Percentiles rank a stretch among this genome's conserved stretches.
phyloP scores from a whole-genome alignment of 2,113 vertebrate species.

The Zosterops lateralis region DNA sequence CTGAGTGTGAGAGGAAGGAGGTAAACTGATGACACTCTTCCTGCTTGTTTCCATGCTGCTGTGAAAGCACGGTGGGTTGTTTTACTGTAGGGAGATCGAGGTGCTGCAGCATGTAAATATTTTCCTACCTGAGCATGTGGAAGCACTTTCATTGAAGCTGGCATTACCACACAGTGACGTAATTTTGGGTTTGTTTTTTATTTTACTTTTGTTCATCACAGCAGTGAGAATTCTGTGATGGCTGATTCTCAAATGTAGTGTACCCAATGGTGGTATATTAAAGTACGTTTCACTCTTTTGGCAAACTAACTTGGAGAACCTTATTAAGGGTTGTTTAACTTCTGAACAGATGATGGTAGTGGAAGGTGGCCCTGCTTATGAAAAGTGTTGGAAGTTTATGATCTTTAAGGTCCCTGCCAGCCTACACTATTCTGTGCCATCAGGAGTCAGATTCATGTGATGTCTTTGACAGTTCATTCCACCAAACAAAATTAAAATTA shows the following conservation, averaged over 20 bases:
- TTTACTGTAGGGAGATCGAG: no score
- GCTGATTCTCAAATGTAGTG: background rate
- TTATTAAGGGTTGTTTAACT: background rate
- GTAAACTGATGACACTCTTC: no score
- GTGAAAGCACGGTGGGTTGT: rapidly evolving
- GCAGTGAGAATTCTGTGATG: rapidly evolving
- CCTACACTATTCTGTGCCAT: background rate
- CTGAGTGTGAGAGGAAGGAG: no score
- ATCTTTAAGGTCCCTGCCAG: background rate
- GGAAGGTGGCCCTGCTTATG: no score
- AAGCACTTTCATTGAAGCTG: background rate
- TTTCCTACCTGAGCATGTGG: rapidly evolving
- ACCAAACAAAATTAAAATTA: background rate
- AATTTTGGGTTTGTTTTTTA: background rate
- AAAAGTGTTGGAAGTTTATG: background rate
- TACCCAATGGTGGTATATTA: rapidly evolving
- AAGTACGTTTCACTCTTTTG: background rate
- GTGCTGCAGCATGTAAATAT: rapidly evolving
- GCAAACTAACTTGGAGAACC: background rate
- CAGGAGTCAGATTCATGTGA: background rate
- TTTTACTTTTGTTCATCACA: background rate
- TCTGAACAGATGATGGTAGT: background rate
- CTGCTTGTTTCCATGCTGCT: background rate
- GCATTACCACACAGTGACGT: rapidly evolving
- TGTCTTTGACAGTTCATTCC: background rate